Conservation (phyloP, 2,888 invertebrate genomes). For the Stramonita haemastoma region DNA sequence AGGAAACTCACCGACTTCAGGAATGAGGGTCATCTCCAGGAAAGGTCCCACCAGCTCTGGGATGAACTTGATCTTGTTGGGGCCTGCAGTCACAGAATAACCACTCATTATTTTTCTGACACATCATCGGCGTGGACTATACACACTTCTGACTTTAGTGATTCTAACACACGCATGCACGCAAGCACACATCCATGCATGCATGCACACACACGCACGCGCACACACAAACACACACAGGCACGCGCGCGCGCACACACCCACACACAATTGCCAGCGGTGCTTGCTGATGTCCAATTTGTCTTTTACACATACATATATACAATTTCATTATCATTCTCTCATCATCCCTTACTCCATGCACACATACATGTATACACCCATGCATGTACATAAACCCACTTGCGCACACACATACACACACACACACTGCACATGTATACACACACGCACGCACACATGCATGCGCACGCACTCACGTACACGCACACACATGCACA, state of each 20-base stretch:
- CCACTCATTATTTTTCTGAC: too few species aligned
- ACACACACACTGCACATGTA: too few species aligned
- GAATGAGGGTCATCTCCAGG: conserved; percentile 94
- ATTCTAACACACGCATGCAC: background rate
- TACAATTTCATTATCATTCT: too few species aligned
- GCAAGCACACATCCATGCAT: background rate
- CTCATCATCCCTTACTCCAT: too few species aligned
- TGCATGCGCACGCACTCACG: background rate
- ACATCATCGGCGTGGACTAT: background rate
- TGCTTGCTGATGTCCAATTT: too few species aligned
- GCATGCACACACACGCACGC: background rate
- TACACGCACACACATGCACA: background rate
- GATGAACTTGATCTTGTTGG: conserved; percentile 88
- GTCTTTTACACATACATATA: too few species aligned
- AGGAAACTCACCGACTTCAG: too few species aligned
- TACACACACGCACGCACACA: background rate
- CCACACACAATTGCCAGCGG: conserved; percentile 7
- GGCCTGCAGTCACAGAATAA: conserved; percentile 80
- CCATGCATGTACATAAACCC: background rate
- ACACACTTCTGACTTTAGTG: too few species aligned
- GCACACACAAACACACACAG: background rate
- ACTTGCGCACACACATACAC: too few species aligned
- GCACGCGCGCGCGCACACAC: too few species aligned
- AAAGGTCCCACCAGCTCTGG: conserved; percentile 93
- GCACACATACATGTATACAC: background rate